phyloP scores from a whole-genome alignment of 2,113 vertebrate genomes.

The Turnix velox region DNA sequence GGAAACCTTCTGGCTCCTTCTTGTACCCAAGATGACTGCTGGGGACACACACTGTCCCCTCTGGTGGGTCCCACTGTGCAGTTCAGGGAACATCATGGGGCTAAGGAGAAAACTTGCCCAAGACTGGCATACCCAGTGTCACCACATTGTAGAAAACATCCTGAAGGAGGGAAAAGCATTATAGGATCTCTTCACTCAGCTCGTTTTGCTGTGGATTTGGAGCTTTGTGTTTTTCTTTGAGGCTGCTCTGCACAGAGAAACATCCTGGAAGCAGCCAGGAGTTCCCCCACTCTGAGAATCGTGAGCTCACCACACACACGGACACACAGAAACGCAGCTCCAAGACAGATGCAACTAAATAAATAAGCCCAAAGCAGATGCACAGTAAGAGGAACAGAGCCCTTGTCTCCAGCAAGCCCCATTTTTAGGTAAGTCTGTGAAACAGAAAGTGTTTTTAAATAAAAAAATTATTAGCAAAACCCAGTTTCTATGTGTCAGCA shows the following conservation, averaged over 20 bases:
- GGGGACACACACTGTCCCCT: rapidly evolving
- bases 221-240: background rate
- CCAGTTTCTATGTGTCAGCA: background rate
- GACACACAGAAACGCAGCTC: rapidly evolving
- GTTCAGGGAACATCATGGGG: background rate
- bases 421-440: background rate
- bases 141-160: background rate
- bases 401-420: background rate
- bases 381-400: rapidly evolving
- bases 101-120: background rate
- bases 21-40: rapidly evolving
- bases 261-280: background rate
- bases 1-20: background rate
- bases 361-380: background rate
- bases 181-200: background rate
- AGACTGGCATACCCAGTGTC: background rate
- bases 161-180: background rate
- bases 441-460: background rate
- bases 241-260: background rate
- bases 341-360: background rate
- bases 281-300: rapidly evolving
- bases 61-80: rapidly evolving
- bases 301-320: background rate
- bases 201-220: background rate
- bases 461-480: background rate